These are phyloP conservation scores for Helicoverpa zea DNA, from an alignment of 1,140 invertebrate species.

Conservation along the genomic window DNA sequence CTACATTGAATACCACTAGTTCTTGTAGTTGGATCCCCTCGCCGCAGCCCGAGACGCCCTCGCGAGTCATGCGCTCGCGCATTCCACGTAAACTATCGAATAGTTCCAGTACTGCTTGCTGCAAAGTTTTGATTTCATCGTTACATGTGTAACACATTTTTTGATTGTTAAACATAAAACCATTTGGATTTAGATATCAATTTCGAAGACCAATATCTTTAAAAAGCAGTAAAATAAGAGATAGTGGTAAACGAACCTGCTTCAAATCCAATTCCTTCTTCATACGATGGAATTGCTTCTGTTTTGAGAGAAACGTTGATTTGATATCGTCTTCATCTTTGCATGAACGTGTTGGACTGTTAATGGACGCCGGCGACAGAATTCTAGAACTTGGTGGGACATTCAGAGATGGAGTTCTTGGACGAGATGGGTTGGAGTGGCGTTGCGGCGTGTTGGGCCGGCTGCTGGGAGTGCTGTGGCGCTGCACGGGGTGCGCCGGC, in stretches of 20 bases:
- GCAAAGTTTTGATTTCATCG: constrained; percentile 32
- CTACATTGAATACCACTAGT: constrained; percentile 77
- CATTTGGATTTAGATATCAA: neutral
- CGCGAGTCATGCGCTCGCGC: constrained; percentile 67
- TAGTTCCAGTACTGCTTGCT: constrained; percentile 76
- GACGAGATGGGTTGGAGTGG: constrained; percentile 27
- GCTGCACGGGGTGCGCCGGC: constrained; percentile 29
- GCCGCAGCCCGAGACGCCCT: constrained; percentile 63
- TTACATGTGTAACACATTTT: neutral
- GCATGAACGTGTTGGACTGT: constrained; percentile 27
- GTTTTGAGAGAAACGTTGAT: constrained; percentile 61
- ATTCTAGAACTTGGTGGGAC: constrained; percentile 22
- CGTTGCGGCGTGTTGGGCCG: constrained; percentile 51
- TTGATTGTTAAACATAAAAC: neutral
- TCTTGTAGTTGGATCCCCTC: constrained; percentile 64
- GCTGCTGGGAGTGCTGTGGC: constrained; percentile 49
- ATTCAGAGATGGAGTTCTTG: constrained; percentile 55
- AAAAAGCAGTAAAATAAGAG: neutral
- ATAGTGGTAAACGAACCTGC: constrained; percentile 63
- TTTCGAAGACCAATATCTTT: too few species aligned
- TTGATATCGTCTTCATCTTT: constrained; percentile 67
- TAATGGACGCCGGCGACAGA: constrained; percentile 2
- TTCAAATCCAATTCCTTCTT: constrained; percentile 81
- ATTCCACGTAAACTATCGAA: constrained; percentile 69
- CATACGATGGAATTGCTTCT: constrained; percentile 71